phyloP scores from a whole-genome alignment of 2,888 invertebrate genomes.

The Oscheius onirici region DNA sequence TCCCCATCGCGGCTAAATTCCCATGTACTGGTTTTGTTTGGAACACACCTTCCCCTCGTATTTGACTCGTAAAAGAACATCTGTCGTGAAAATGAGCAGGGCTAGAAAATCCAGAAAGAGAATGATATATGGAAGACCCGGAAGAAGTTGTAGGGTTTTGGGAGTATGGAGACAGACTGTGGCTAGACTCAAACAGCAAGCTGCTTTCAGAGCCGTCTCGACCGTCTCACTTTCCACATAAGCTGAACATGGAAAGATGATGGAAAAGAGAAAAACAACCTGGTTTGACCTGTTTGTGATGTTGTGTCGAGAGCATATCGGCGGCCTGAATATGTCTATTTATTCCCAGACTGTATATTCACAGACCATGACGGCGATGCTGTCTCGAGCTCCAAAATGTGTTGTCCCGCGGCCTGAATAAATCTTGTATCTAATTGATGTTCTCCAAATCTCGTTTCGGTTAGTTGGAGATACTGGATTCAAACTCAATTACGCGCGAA shows the following conservation, averaged over 20 bases:
- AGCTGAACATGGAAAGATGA: constrained; percentile 36
- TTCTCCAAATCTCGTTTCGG: not conserved
- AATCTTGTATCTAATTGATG: not conserved
- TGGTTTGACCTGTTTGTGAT: constrained; percentile 48
- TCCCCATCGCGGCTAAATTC: constrained; percentile 21
- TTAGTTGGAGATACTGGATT: not conserved
- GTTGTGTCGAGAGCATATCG: constrained; percentile 55
- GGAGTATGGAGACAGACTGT: constrained; percentile 94
- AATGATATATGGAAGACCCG: constrained; percentile 82
- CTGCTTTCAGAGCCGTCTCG: constrained; percentile 55
- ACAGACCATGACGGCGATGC: constrained; percentile 59
- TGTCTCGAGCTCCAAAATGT: constrained; percentile 53
- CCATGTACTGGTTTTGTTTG: no score
- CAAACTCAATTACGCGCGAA: not conserved
- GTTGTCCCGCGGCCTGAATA: constrained; percentile 20
- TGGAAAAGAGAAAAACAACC: constrained; percentile 30
- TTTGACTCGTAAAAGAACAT: constrained; percentile 99
- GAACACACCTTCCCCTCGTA: constrained; percentile 85
- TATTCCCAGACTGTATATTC: no score
- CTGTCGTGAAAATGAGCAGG: constrained; percentile 91
- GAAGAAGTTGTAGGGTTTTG: constrained; percentile 88
- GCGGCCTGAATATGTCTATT: no score
- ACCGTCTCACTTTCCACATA: constrained; percentile 52
- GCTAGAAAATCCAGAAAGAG: constrained; percentile 89
- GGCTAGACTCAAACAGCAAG: constrained; percentile 62